phyloP scores from a whole-genome alignment of 1,140 invertebrate species.

The Megalopta genalis region DNA sequence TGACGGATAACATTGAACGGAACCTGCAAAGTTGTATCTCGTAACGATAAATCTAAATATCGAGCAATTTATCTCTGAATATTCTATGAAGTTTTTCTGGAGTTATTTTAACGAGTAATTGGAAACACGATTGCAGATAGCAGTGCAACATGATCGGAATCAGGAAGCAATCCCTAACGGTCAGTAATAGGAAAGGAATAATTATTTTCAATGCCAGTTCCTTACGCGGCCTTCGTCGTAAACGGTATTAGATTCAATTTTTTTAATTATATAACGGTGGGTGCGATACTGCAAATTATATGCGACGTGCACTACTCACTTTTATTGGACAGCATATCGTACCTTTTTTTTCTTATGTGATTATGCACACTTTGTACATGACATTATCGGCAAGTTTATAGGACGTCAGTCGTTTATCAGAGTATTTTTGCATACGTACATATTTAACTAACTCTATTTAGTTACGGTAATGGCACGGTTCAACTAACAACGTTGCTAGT shows the following conservation, averaged over 20 bases:
- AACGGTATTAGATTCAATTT: neutral
- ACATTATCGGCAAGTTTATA: too few species aligned
- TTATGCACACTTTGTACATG: too few species aligned
- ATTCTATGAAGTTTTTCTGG: neutral
- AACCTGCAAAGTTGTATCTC: neutral
- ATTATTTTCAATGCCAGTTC: neutral
- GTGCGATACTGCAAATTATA: neutral
- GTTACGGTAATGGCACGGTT: too few species aligned
- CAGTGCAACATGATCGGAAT: neutral
- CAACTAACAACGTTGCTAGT: too few species aligned
- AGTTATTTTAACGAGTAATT: neutral
- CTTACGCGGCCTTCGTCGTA: neutral
- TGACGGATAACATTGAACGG: neutral
- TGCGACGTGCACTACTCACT: neutral
- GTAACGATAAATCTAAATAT: neutral
- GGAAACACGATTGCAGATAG: neutral
- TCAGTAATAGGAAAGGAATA: neutral
- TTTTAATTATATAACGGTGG: constrained; percentile 14
- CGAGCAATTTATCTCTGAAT: neutral
- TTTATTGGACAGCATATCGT: neutral
- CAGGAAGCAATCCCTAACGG: neutral
- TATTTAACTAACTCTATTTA: too few species aligned
- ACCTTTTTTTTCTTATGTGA: neutral
- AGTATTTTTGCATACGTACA: too few species aligned
- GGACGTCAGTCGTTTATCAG: too few species aligned